A percentile compares a stretch with the other conserved stretches of the same genome.
Evolutionary conservation across 2,113 vertebrate species (phyloP).

Genomic region (Ctenodactylus gundi): DNA sequence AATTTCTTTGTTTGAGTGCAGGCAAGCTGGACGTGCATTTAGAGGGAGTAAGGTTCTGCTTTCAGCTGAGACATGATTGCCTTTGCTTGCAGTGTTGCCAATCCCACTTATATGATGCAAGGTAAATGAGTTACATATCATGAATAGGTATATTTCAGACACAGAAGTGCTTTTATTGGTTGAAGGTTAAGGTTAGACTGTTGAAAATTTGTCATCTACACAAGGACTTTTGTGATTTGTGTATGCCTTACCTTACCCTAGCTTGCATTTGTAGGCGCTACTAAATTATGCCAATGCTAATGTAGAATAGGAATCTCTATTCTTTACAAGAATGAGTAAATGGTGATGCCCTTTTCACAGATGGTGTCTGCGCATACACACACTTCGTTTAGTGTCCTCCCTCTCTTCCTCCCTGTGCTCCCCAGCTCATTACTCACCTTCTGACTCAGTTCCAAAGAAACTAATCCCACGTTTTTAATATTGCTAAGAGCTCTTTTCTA

Average conservation of each 20-base stretch:
- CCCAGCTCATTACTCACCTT: background rate
- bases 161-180: conserved; percentile 30
- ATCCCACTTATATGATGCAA: conserved; percentile 1
- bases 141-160: conserved; percentile 7
- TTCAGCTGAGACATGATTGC: background rate
- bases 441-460: background rate
- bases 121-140: background rate
- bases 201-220: conserved; percentile 34
- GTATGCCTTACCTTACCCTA: background rate
- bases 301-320: background rate
- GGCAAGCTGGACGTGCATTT: background rate
- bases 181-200: conserved; percentile 23
- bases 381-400: background rate
- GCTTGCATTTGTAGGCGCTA: background rate
- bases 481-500: background rate
- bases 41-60: background rate
- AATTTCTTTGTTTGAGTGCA: background rate
- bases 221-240: conserved; percentile 43
- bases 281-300: background rate
- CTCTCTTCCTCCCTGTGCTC: background rate
- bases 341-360: background rate
- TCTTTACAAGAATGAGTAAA: background rate
- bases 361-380: too few species aligned
- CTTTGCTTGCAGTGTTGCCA: background rate
- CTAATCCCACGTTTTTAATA: background rate